Percentiles rank a stretch among this genome's conserved stretches.
Evolutionary conservation across 2,113 vertebrate genomes (phyloP).

Genomic region (Cichladusa arquata): DNA sequence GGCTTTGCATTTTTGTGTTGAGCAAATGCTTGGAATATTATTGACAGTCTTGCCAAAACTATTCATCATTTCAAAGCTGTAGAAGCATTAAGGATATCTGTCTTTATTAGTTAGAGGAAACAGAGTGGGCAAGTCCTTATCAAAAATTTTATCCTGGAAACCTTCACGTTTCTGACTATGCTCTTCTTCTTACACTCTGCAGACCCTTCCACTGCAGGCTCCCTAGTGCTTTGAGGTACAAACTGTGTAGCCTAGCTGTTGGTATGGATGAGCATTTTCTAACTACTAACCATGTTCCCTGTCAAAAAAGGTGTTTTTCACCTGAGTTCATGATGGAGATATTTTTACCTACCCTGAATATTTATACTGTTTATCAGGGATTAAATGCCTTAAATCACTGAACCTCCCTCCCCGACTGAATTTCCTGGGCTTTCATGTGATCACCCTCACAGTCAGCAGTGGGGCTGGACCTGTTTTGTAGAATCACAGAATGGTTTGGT

Average conservation of each 20-base stretch:
- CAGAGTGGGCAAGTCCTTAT: not conserved
- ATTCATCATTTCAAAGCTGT: not conserved
- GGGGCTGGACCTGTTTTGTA: not conserved
- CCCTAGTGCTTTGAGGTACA: not conserved
- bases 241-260: not conserved
- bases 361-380: not conserved
- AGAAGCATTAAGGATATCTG: not conserved
- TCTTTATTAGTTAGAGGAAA: not conserved
- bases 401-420: not conserved
- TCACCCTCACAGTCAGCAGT: not conserved
- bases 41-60: not conserved
- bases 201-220: not conserved
- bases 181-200: not conserved
- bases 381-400: not conserved
- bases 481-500: not conserved
- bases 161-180: not conserved
- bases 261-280: not conserved
- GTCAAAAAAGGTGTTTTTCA: not conserved
- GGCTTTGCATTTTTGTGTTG: not conserved
- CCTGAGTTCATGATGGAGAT: not conserved
- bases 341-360: not conserved
- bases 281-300: not conserved
- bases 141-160: not conserved
- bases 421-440: not conserved
- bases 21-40: not conserved